Conservation (phyloP, 2,113 vertebrate species). For the Cyanoderma ruficeps region DNA sequence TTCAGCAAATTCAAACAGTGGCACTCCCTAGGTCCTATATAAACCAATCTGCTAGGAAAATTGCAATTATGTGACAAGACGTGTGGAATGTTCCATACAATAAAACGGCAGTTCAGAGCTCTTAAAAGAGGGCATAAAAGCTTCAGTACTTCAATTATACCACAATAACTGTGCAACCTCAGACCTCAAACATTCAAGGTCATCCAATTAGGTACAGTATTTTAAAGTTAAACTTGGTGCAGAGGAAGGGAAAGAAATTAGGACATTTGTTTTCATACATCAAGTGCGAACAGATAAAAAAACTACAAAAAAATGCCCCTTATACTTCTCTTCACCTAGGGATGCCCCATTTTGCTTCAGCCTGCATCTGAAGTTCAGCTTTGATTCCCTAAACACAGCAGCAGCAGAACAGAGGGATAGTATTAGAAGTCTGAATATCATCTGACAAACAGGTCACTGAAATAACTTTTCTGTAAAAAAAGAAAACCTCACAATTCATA, state of each 20-base stretch:
- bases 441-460: constrained; percentile 5
- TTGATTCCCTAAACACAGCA: constrained; percentile 34
- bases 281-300: neutral
- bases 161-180: constrained; percentile 54
- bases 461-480: neutral
- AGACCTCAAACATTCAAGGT: constrained; percentile 59
- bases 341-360: constrained; percentile 40
- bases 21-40: neutral
- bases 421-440: neutral
- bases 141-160: constrained; percentile 50
- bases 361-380: constrained; percentile 28
- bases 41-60: constrained; percentile 40
- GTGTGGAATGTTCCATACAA: constrained; percentile 42
- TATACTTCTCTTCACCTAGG: constrained; percentile 18
- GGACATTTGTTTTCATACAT: constrained; percentile 60
- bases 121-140: constrained; percentile 41
- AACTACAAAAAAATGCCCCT: constrained; percentile 40
- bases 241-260: constrained; percentile 55
- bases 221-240: constrained; percentile 56
- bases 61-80: constrained; percentile 31
- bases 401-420: neutral
- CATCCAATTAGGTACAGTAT: constrained; percentile 55
- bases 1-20: constrained; percentile 8
- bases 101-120: constrained; percentile 41
- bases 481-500: neutral